Base-by-base conservation (phyloP, 2,888 invertebrate species). In the Chamaedrilus cognettii region DNA sequence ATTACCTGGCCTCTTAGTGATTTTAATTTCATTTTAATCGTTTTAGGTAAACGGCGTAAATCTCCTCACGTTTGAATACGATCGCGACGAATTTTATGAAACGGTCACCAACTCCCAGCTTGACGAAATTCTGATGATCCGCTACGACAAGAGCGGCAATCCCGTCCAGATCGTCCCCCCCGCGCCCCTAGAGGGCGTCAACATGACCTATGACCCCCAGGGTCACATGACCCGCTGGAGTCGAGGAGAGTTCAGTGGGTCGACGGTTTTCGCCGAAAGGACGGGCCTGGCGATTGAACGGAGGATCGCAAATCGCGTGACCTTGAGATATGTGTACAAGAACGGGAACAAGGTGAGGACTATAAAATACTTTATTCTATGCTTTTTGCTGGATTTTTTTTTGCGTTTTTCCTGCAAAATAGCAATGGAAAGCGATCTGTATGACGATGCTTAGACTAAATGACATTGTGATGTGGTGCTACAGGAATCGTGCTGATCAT, bases 21-120 rank as follows among this genome's bases (percentile, higher is more conserved):
- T n/a, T n/a, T n/a, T n/a, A n/a, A n/a, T n/a, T n/a, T n/a, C n/a
- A n/a, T n/a, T n/a, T n/a, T n/a, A n/a, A n/a, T 58, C 3, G 31
- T 11, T 58, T 58, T 78, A 93, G 92, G 92, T 96, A 0, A 96
- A 96, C 79, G 96, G 96, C 0, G 94, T 94, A 79, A 93, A 94
- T 81, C 87, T 96, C 3, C 85, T 96, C 2, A 93, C 94, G 0
- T 86, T 96, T 30, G 96, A 96, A 82, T 96, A 96, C 80, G 94
- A 96, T 79, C 93, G 95, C 81, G 91, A 91, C 70, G 91, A 91
- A 55, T 92, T 93, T 75, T 90, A 90, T 52, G 95, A 96, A 84
- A 93, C 92, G 0, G 92, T 96, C 82, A 93, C 92, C 78, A 94
- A 95, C 81, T 88, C 90, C 72, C 90, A 92, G 70, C 88, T 91